Base-by-base conservation (phyloP, 64 coral and sea anemone genomes). In the Pocillopora damicornis region DNA sequence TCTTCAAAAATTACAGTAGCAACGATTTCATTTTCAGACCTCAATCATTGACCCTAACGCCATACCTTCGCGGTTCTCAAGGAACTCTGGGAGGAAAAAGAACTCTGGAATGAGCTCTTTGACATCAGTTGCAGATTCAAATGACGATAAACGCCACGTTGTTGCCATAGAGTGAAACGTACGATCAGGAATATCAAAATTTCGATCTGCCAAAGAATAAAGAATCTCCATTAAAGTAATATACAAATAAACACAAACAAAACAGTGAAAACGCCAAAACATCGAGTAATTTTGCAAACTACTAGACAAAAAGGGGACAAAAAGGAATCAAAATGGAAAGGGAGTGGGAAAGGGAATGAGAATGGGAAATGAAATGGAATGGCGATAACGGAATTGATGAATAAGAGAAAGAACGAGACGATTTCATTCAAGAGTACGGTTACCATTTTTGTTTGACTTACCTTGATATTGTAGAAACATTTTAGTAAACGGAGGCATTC, bases 21-120 rank as follows among this genome's bases (percentile, higher is more conserved):
- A 51, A 51, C 7, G 30, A 51, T 7, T 51, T 51, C 42, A 51
- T 51, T 51, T 51, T 51, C 42, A 51, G 42, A 51, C 42, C 3
- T 51, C 42, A 63, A 63, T 17, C 1, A 63, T 63, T 15, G 61
- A 15, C 1, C 12, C 11, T 1, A 63, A 25, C 11, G 11, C 22
- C 9, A 62, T 64, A 99, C 97, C 97, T 99, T 99, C 97, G 18
- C 64, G 75, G 67, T 99, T 99, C 61, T 95, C 93, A 13, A 99
- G 93, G 77, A 99, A 99, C 35, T 99, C 90, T 1, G 97, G 97
- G 8, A 99, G 83, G 75, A 99, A 95, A 79, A 99, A 99, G 65
- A 99, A 99, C 79, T 99, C 97, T 18, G 97, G 97, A 38, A 95
- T 99, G 13, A 99, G 72, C 64, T 99, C 97, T 58, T 99, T 99